Base-by-base conservation (phyloP, 2,888 invertebrate species). In the Scelioninae gen. 1 region DNA sequence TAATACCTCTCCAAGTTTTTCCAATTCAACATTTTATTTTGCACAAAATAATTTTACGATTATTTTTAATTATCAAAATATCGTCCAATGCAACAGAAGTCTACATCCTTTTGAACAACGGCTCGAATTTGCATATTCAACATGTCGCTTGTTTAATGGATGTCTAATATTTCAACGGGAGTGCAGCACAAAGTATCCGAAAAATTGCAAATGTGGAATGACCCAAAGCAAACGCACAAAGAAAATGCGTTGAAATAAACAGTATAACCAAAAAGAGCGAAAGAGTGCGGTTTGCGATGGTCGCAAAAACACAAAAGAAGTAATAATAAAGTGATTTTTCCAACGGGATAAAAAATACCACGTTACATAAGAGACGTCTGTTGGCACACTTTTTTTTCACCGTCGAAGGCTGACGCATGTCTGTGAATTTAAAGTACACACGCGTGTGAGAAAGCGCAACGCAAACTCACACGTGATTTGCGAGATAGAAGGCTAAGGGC, bases 401-500 rank as follows among this genome's bases (percentile, higher is more conserved):
- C 23, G 43, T 16, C 45, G 80, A 75, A 81, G 76, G 76, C 58
- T 82, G 81, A 76, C 76, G 76, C 66, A 71, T 71, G 81, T 76
- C 76, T 74, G 68, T 47, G 66, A 76, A 76, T 72, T 56, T 60
- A 15, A 71, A 53, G 55, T 60, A 55, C 69, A 72, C 71, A 43
- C 76, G 65, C 65, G 47, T 72, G 60, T 71, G 76, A 55, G 77
- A 82, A 77, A 66, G 45, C 49, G 55, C 65, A n/a, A 38, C 9
- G 65, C 45, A 13, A 71, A 71, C 65, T 58, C 76, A 79, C 78
- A 75, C 63, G 79, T 71, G 65, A 75, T 45, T 76, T 62, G 51
- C 53, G 11, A 34, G 23, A 45, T 45, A 45, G 68, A 83, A 83
- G 83, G 80, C 83, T 77, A 80, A 83, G 83, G 83, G 77, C 80